A percentile compares a stretch with the other conserved stretches of the same genome.
These are phyloP conservation scores for Stenodema calcarata DNA, from an alignment of 2,888 invertebrate species.

Conservation along the genomic window DNA sequence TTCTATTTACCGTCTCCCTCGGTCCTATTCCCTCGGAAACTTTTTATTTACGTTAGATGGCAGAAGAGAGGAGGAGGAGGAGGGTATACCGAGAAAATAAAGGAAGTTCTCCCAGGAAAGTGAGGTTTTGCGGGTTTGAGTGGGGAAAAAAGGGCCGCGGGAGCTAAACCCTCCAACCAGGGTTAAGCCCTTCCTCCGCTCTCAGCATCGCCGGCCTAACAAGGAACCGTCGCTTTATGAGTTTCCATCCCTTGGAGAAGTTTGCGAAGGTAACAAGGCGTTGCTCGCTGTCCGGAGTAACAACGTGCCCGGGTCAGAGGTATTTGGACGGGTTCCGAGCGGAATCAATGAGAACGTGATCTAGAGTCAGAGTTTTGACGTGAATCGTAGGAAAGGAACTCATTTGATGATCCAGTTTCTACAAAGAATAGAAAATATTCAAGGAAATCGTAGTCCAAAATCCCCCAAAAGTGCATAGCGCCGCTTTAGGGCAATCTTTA, in stretches of 20 bases:
- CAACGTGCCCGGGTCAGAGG: background rate
- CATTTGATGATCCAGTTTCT: no score
- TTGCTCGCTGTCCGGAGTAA: background rate
- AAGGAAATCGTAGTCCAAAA: no score
- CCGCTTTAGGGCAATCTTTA: no score
- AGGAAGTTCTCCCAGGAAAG: background rate
- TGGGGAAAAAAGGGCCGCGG: background rate
- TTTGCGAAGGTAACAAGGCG: background rate
- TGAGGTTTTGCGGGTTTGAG: background rate
- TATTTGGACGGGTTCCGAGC: background rate
- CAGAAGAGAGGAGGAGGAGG: background rate
- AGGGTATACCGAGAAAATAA: conserved; percentile 4
- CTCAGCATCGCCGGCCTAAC: background rate
- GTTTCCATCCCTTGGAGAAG: background rate
- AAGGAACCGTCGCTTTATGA: background rate
- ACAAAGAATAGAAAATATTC: no score
- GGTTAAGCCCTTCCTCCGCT: background rate
- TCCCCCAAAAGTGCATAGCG: no score
- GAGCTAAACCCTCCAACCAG: background rate
- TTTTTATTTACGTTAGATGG: conserved; percentile 28
- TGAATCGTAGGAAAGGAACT: no score
- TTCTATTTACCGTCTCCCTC: conserved; percentile 5
- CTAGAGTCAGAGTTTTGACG: no score
- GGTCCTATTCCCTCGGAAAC: background rate
- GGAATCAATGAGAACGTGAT: no score